Conservation (phyloP, 1,140 invertebrate genomes). For the Drosophila punjabiensis region DNA sequence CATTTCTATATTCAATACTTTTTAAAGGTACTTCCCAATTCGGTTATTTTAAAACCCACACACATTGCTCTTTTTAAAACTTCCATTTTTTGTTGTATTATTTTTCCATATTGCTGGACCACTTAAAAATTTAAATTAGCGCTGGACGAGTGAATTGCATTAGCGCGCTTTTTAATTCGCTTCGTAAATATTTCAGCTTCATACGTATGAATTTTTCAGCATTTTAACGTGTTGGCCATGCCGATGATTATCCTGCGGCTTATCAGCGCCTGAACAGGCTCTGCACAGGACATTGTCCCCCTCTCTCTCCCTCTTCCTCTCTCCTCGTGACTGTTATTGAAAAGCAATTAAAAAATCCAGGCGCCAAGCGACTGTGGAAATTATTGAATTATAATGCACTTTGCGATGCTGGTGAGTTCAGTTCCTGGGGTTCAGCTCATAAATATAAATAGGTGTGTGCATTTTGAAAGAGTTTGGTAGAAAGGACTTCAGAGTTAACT, state of each 20-base stretch:
- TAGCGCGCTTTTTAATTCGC: slow-evolving; percentile 72
- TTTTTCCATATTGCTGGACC: slow-evolving; percentile 43
- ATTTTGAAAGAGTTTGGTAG: slow-evolving; percentile 34
- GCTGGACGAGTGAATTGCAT: slow-evolving; percentile 61
- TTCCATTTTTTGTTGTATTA: not conserved
- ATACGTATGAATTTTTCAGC: slow-evolving; percentile 63
- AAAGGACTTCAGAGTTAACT: not conserved
- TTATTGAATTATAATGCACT: slow-evolving; percentile 82
- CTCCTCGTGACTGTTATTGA: slow-evolving; percentile 62
- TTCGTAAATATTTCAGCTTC: slow-evolving; percentile 69
- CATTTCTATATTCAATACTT: not conserved
- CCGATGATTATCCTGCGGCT: slow-evolving; percentile 74
- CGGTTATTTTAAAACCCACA: not conserved
- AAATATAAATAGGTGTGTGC: slow-evolving; percentile 78
- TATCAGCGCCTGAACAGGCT: slow-evolving; percentile 56
- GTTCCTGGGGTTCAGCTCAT: slow-evolving; percentile 48
- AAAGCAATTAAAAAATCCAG: slow-evolving; percentile 82
- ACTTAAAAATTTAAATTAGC: slow-evolving; percentile 81
- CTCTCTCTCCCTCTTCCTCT: not conserved
- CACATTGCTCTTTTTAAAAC: slow-evolving; percentile 1
- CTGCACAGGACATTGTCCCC: slow-evolving; percentile 4
- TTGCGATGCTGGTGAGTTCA: slow-evolving; percentile 10
- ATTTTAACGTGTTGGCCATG: slow-evolving; percentile 72
- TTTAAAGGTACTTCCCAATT: not conserved
- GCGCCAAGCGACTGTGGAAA: slow-evolving; percentile 62